Base-by-base conservation (phyloP, 1,140 invertebrate species). In the Formica selysi region DNA sequence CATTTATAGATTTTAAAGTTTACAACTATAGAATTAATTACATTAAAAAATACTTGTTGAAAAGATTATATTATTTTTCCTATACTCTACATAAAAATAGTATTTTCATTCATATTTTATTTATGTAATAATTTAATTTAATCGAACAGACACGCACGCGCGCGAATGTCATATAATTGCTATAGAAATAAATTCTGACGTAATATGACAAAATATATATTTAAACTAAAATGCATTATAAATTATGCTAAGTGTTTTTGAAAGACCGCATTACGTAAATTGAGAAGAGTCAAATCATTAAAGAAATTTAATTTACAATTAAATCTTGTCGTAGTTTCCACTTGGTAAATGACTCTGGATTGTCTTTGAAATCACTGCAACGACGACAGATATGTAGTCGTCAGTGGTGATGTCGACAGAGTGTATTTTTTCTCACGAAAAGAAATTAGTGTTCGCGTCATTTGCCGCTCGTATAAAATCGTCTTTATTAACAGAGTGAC, bases 401-500 rank as follows among this genome's bases (percentile, higher is more conserved):
- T 89, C 76, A 81, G 76, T 44, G 22, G 36, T 48, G 59, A 54
- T 51, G 76, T 83, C 68, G 68, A 54, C 65, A 57, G 80, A 86
- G 32, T 29, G 36, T 61, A 38, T 57, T 80, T 86, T 87, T 80
- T 76, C 48, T 61, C 83, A 44, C 83, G 38, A 11, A n/a, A 61
- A 48, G 8, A 36, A 88, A 71, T 89, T 87, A 74, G 73, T 70
- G 64, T 67, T 89, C 62, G 68, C 87, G 86, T 79, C 68, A 76
- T 86, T 41, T 67, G 64, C 29, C 29, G 26, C 54, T 62, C 19
- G 51, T 19, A 62, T 62, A 36, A 74, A 62, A 73, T 76, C 41
- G 48, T 57, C 41, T 29, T 54, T 29, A 88, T 88, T 85, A 78
- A 88, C 36, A 59, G 51, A 48, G 41, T 38, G 61, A 54, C 87